Base-by-base conservation (phyloP, 2,888 invertebrate genomes). In the Noctua pronuba region DNA sequence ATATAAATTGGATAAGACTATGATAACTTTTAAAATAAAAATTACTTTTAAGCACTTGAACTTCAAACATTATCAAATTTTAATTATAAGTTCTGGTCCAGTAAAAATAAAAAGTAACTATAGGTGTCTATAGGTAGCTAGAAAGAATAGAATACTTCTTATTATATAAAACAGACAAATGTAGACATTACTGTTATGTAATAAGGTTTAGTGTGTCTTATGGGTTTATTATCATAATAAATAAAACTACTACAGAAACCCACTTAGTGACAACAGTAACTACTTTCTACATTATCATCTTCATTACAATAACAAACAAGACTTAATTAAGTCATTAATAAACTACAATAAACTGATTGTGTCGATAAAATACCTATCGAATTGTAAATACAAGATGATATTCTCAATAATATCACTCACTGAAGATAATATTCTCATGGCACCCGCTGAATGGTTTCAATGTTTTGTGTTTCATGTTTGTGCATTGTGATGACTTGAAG, bases 401-500 rank as follows among this genome's bases (percentile, higher is more conserved):
- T 67, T 77, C 24, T 82, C 68, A 78, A 49, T 69, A 65, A 38
- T 65, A 65, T 18, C n/a, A 1, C n/a, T 28, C 0, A 65, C 18
- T 62, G 64, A 87, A 78, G 69, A 49, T 72, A 52, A 52, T 83
- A 73, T 58, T 82, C 41, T 85, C 65, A 69, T 31, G 74, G 60
- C n/a, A 7, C 24, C 1, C 0, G 60, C n/a, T 71, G 72, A 86
- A 75, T 82, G 73, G 52, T 46, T 24, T 67, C 55, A 78, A 79
- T 86, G 78, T 86, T 84, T 68, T 79, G 70, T 77, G 52, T 75
- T 46, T 46, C 73, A 38, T 46, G 70, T 73, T 79, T 82, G 46
- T 78, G 41, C 7, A 5, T 65, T 68, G 38, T 69, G 13, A 21
- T 67, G 31, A 21, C 44, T 46, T 49, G 64, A 75, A 86, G 7